Evolutionary conservation across 1,140 invertebrate genomes (phyloP).

Genomic region (Lepidostoma basale): DNA sequence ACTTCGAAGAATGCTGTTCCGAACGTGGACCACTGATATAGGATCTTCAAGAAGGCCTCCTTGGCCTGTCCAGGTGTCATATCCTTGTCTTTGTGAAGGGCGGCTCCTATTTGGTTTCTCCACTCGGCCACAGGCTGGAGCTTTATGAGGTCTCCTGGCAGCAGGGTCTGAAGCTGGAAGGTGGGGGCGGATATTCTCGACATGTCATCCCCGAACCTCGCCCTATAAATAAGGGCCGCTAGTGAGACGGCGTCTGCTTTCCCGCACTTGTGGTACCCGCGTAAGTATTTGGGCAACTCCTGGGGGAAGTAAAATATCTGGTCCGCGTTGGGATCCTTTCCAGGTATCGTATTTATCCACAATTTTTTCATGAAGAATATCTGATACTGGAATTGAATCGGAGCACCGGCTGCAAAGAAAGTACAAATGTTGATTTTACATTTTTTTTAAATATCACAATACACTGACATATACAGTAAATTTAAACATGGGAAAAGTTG

Average conservation of each 20-base stretch:
- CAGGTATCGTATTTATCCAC: slow-evolving; percentile 90
- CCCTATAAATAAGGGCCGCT: slow-evolving; percentile 81
- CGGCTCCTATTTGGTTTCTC: slow-evolving; percentile 75
- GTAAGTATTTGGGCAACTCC: slow-evolving; percentile 90
- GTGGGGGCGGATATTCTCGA: slow-evolving; percentile 66
- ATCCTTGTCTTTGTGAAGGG: slow-evolving; percentile 68
- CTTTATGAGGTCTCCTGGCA: slow-evolving; percentile 82
- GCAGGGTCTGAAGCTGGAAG: slow-evolving; percentile 73
- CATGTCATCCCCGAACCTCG: slow-evolving; percentile 75
- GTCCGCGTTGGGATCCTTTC: slow-evolving; percentile 87
- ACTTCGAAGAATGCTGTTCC: slow-evolving; percentile 97
- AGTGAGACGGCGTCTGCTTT: slow-evolving; percentile 81
- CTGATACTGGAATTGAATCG: slow-evolving; percentile 85
- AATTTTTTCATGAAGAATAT: slow-evolving; percentile 97
- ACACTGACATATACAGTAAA: too few species aligned
- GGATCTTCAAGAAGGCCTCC: slow-evolving; percentile 80
- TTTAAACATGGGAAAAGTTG: too few species aligned
- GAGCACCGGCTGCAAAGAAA: slow-evolving; percentile 52
- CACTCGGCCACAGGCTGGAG: slow-evolving; percentile 78
- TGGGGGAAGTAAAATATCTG: slow-evolving; percentile 95
- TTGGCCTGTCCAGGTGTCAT: slow-evolving; percentile 76
- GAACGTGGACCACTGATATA: slow-evolving; percentile 86
- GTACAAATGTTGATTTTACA: too few species aligned
- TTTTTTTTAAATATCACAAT: too few species aligned
- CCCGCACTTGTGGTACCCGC: slow-evolving; percentile 84